A percentile compares a stretch with the other conserved stretches of the same genome.
Conservation (phyloP, 2,113 vertebrate species). For the Mastomys coucha region DNA sequence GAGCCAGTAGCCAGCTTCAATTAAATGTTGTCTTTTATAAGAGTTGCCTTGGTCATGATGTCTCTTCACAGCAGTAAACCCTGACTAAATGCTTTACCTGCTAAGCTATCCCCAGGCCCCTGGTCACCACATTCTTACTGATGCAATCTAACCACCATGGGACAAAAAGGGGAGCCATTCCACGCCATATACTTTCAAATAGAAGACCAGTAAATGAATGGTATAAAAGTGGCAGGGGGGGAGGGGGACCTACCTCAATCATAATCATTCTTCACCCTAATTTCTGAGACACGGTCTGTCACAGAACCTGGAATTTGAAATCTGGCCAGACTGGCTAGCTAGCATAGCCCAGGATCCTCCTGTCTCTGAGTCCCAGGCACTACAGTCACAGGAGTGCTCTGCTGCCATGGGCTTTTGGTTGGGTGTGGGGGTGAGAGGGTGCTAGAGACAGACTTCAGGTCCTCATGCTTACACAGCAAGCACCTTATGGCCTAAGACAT, state of each 20-base stretch:
- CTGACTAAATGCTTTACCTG: not conserved
- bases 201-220: not conserved
- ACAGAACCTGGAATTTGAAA: not conserved
- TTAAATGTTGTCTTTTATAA: too few relatives aligned
- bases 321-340: not conserved
- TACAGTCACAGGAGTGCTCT: too few relatives aligned
- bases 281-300: not conserved
- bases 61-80: too few relatives aligned
- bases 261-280: not conserved
- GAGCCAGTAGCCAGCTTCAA: too few relatives aligned
- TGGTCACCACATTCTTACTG: not conserved
- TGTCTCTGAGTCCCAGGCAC: not conserved
- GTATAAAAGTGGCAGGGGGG: too few relatives aligned
- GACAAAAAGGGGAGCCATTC: conserved; percentile 64
- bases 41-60: too few relatives aligned
- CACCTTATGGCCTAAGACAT: not conserved
- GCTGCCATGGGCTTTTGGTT: not conserved
- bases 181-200: not conserved
- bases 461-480: not conserved
- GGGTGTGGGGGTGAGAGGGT: not conserved
- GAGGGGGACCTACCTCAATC: rapidly evolving
- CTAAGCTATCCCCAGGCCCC: too few relatives aligned
- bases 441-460: not conserved
- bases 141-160: not conserved
- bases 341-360: not conserved